phyloP scores from a whole-genome alignment of 2,888 invertebrate genomes.

The Rutpela maculata region DNA sequence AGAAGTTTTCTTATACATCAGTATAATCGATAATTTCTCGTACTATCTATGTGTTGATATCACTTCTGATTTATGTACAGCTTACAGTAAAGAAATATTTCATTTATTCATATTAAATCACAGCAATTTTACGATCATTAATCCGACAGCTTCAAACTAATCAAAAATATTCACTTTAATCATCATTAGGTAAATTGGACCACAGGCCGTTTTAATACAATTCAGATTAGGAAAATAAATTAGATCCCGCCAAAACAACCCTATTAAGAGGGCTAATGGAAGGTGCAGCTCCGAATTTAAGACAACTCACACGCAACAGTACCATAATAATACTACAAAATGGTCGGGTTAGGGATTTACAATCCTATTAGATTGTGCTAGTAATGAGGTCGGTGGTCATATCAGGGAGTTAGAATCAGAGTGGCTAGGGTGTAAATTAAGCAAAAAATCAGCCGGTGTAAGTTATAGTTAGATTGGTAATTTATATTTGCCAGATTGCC shows the following conservation, averaged over 20 bases:
- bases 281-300: slow-evolving; percentile 50
- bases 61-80: no score
- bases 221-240: slow-evolving; percentile 52
- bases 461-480: slow-evolving; percentile 4
- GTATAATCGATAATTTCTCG: no score
- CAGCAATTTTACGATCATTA: slow-evolving; percentile 11
- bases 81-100: no score
- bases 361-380: slow-evolving; percentile 52
- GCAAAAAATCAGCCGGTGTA: slow-evolving; percentile 10
- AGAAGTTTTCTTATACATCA: no score
- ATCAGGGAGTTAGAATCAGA: slow-evolving; percentile 35
- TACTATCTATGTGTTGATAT: no score
- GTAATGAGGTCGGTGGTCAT: slow-evolving; percentile 39
- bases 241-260: slow-evolving; percentile 50
- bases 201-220: slow-evolving; percentile 44
- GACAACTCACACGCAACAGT: slow-evolving; percentile 51
- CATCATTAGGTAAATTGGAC: slow-evolving; percentile 41
- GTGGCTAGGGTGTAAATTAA: slow-evolving; percentile 31
- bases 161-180: slow-evolving; percentile 36
- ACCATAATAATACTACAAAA: slow-evolving; percentile 51
- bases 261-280: slow-evolving; percentile 55
- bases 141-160: background rate
- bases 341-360: slow-evolving; percentile 49
- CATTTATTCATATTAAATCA: background rate
- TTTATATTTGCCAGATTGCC: slow-evolving; percentile 8